phyloP scores from a whole-genome alignment of 2,113 vertebrate species.

The Ictidomys tridecemlineatus region DNA sequence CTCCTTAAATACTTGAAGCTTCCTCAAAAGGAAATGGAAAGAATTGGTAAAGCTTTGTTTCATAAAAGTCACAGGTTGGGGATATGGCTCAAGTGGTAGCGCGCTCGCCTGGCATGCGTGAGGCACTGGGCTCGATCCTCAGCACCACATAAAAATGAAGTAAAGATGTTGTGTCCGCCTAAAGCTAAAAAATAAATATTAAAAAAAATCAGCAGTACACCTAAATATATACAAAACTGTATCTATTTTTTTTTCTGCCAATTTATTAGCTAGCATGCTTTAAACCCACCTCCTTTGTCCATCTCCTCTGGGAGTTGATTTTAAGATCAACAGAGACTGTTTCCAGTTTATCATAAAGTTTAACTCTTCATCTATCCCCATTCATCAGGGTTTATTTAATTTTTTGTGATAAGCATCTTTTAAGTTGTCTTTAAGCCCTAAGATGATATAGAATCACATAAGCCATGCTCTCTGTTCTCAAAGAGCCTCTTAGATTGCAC shows the following conservation, averaged over 20 bases:
- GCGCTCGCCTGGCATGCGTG: too few species aligned
- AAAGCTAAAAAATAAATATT: too few species aligned
- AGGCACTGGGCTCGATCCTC: too few species aligned
- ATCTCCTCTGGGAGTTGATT: constrained; percentile 10
- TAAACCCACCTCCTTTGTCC: neutral
- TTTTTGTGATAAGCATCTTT: neutral
- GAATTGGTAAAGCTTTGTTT: neutral
- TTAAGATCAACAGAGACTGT: constrained; percentile 2
- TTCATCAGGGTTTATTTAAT: neutral
- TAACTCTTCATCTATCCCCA: neutral
- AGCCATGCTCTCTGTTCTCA: neutral
- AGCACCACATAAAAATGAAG: too few species aligned
- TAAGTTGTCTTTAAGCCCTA: neutral
- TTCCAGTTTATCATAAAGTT: constrained; percentile 30
- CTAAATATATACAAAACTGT: neutral
- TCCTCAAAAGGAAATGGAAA: neutral
- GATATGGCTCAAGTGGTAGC: too few species aligned
- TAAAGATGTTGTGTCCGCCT: too few species aligned
- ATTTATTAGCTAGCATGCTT: neutral
- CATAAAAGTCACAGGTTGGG: neutral
- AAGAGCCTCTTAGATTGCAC: neutral
- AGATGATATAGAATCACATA: neutral
- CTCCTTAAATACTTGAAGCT: too few species aligned
- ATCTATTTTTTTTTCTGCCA: neutral
- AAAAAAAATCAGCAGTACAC: neutral